Evolutionary conservation across 2,113 vertebrate species (phyloP).

Genomic region (Microcebus murinus): DNA sequence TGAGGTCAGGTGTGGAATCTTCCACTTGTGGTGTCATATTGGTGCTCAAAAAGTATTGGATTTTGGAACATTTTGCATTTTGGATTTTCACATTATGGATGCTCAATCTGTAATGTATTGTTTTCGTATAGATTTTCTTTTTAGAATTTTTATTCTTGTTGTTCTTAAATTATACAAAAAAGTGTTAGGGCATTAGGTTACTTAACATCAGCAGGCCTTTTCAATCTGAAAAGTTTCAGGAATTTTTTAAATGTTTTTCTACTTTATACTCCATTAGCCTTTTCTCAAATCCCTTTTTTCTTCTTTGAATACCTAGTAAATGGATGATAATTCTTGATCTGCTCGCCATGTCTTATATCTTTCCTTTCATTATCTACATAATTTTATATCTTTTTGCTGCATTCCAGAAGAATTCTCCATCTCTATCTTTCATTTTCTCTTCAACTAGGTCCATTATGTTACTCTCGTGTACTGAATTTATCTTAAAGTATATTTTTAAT

Average conservation of each 20-base stretch:
- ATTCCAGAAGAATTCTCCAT: not conserved
- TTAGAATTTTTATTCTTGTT: not conserved
- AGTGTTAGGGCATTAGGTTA: not conserved
- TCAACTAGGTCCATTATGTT: not conserved
- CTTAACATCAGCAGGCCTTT: not conserved
- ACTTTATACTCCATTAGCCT: not conserved
- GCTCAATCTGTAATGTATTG: not conserved
- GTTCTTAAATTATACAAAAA: not conserved
- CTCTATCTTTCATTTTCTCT: not conserved
- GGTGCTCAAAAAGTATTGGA: not conserved
- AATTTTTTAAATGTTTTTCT: not conserved
- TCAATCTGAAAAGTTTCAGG: not conserved
- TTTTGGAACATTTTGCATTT: not conserved
- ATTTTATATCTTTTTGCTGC: not conserved
- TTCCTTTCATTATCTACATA: not conserved
- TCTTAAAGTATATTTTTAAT: not conserved
- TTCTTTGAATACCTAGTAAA: not conserved
- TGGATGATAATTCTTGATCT: not conserved
- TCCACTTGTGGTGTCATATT: not conserved
- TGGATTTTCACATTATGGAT: not conserved
- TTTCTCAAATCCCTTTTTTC: not conserved
- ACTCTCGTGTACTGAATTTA: not conserved
- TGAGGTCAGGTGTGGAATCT: not conserved
- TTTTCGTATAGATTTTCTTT: not conserved
- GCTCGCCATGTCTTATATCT: not conserved